Evolutionary conservation across 2,113 vertebrate species (phyloP).

Genomic region (Carlito syrichta): DNA sequence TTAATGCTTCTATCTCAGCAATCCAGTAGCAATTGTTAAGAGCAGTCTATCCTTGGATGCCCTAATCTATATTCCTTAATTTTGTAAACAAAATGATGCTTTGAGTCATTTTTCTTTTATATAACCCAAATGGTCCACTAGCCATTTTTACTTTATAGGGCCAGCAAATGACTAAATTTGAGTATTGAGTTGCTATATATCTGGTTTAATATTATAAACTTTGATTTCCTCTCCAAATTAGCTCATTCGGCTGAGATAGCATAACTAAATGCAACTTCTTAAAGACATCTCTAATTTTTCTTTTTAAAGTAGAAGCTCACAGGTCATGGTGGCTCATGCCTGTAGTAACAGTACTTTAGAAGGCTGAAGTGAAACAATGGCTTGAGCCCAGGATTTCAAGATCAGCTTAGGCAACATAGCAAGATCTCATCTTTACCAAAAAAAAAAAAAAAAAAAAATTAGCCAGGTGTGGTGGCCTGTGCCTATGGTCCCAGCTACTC

Average conservation of each 20-base stretch:
- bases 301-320: neutral
- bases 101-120: neutral
- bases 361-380: no score
- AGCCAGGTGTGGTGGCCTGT: no score
- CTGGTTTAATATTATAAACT: neutral
- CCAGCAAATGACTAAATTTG: neutral
- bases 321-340: no score
- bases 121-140: neutral
- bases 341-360: no score
- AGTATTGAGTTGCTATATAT: neutral
- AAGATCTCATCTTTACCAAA: no score
- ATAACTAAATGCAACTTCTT: neutral
- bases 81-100: neutral
- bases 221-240: neutral
- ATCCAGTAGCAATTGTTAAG: neutral
- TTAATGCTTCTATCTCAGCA: neutral
- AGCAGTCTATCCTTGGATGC: neutral
- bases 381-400: no score
- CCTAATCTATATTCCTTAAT: neutral
- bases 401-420: no score
- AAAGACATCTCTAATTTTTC: accelerated
- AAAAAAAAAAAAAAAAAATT: no score
- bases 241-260: neutral
- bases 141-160: neutral
- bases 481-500: no score